A percentile compares a stretch with the other conserved stretches of the same genome.
Conservation (phyloP, 1,140 invertebrate genomes). For the Penaeus vannamei region DNA sequence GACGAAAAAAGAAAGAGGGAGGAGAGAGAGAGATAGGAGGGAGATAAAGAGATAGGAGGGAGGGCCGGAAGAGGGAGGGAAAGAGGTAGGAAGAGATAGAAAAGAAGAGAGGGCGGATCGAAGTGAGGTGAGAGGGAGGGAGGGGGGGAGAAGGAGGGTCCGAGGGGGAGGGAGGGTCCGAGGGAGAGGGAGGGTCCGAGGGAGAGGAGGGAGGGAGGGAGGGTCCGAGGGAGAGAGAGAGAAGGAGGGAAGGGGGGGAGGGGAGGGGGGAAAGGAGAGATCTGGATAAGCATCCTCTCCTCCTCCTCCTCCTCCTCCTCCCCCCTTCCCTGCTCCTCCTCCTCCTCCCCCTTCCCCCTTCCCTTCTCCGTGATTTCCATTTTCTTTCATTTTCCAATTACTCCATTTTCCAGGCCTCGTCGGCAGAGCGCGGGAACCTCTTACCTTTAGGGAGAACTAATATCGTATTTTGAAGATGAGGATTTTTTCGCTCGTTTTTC, state of each 20-base stretch:
- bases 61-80: not conserved
- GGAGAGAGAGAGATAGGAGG: not conserved
- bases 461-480: too few relatives aligned
- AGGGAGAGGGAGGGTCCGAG: not conserved
- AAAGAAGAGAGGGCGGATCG: not conserved
- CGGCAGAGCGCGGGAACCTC: too few relatives aligned
- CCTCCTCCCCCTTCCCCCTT: not conserved
- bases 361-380: not conserved
- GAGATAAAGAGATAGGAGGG: not conserved
- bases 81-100: not conserved
- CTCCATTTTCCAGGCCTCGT: too few relatives aligned
- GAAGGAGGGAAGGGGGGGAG: not conserved
- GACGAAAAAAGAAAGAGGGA: not conserved
- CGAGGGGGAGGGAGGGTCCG: not conserved
- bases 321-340: not conserved
- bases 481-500: too few relatives aligned
- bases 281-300: slow-evolving; percentile 35
- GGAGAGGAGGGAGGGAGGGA: not conserved
- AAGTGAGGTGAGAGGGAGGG: not conserved
- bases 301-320: not conserved
- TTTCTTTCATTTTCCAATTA: too few relatives aligned
- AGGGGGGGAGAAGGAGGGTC: not conserved
- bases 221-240: not conserved
- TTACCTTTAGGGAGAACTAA: too few relatives aligned
- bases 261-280: not conserved